A percentile compares a stretch with the other conserved stretches of the same genome.
Evolutionary conservation across 2,888 invertebrate species (phyloP).

Genomic region (Lordiphosa fenestrarum): DNA sequence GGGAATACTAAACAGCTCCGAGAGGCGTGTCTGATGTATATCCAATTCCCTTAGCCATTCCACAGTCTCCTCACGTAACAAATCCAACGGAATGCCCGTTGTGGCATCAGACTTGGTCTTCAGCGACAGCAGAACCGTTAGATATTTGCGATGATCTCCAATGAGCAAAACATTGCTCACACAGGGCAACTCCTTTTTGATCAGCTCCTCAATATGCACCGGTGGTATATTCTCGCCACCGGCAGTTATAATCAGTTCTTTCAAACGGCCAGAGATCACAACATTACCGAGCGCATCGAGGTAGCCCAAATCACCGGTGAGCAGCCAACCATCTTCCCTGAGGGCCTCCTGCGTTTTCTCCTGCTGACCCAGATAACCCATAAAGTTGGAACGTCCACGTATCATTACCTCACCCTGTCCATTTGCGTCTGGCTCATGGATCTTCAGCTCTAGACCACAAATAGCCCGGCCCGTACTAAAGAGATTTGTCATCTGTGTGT

Average conservation of each 20-base stretch:
- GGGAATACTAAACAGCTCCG: conserved; percentile 82
- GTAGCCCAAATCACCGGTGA: conserved; percentile 92
- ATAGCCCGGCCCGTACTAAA: conserved; percentile 87
- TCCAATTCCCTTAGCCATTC: conserved; percentile 87
- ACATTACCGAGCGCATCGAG: conserved; percentile 87
- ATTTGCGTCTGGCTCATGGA: conserved; percentile 85
- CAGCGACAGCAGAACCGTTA: conserved; percentile 90
- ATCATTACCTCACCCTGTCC: conserved; percentile 91
- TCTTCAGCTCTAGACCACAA: conserved; percentile 85
- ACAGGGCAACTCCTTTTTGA: conserved; percentile 87
- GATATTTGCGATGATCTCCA: conserved; percentile 92
- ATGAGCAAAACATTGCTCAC: conserved; percentile 92
- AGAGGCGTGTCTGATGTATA: conserved; percentile 83
- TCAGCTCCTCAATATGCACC: conserved; percentile 89
- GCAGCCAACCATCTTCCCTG: conserved; percentile 90
- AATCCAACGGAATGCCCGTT: conserved; percentile 86
- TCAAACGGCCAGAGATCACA: conserved; percentile 87
- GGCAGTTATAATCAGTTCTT: conserved; percentile 95
- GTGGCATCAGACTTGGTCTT: conserved; percentile 88
- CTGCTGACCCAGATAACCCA: conserved; percentile 90
- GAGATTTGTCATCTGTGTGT: conserved; percentile 79
- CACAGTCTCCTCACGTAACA: conserved; percentile 84
- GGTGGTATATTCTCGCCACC: conserved; percentile 96
- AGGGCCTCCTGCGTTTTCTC: conserved; percentile 88
- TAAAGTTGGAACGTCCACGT: conserved; percentile 90